These are phyloP conservation scores for Lanius collurio DNA, from an alignment of 2,113 vertebrate genomes.

Conservation along the genomic window DNA sequence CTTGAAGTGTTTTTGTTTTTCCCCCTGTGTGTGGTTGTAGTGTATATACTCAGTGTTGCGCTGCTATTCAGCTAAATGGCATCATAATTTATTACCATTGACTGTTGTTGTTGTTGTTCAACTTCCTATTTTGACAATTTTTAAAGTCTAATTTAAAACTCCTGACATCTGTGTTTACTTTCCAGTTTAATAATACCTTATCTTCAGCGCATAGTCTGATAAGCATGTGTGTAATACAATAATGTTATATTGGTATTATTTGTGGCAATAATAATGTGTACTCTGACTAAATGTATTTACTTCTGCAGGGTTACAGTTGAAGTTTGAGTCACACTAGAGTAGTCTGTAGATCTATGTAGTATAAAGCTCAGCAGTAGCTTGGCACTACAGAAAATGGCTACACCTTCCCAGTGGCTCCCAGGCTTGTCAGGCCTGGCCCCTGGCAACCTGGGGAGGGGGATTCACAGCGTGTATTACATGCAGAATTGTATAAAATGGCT, in stretches of 20 bases:
- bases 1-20: background rate
- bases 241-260: constrained; percentile 34
- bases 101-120: constrained; percentile 45
- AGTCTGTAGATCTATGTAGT: background rate
- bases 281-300: background rate
- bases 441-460: background rate
- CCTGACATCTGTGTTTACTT: constrained; percentile 71
- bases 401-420: background rate
- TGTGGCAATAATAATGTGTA: background rate
- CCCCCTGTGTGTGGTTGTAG: background rate
- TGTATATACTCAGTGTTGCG: background rate
- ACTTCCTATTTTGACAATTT: constrained; percentile 64
- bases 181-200: constrained; percentile 58
- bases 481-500: background rate
- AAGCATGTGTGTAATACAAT: constrained; percentile 31
- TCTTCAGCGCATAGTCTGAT: constrained; percentile 47
- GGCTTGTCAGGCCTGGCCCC: background rate
- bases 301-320: background rate
- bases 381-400: background rate
- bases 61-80: background rate
- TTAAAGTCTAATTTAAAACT: constrained; percentile 59
- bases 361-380: background rate
- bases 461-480: background rate
- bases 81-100: constrained; percentile 23
- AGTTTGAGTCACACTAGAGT: background rate